Evolutionary conservation across 2,888 invertebrate genomes (phyloP), one percentile per base, ranked within the genome.

Genomic region (Sympetrum striolatum): DNA sequence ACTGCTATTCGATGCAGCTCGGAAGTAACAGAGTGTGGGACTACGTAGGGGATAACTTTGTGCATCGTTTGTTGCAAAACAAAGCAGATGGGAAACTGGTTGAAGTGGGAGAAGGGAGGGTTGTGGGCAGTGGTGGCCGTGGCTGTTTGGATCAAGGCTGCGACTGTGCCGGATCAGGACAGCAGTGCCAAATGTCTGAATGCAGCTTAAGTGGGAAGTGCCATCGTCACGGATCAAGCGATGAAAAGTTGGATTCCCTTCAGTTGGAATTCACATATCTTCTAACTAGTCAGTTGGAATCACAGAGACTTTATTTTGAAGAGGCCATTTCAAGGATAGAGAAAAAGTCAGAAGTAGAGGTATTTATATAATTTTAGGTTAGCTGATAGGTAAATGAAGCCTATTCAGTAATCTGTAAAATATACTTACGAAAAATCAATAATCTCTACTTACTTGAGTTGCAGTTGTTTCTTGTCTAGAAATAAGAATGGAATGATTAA

Each of bases 1-100:
- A 99, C 94, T 99, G 99, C 31, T 99, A 98, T 93, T 98, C 99
- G 8, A 96, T 99, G 95, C 99, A 99, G 93, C 94, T 99, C 91
- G 99, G 99, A 0, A 98, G 98, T 81, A 98, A 99, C 93, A 95
- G 98, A 90, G 99, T 99, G 0, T 99, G 99, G 99, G 99, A 99
- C 93, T 99, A 99, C 93, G 99, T 99, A 90, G 99, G 99, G 92
- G 98, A 99, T 94, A 98, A 98, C 94, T 99, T 98, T 94, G 98
- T 98, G 14, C 99, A 99, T 94, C 96, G 99, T 22, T 95, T 99
- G 73, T 96, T 99, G 37, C 99, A 99, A 94, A 99, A 98, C 94
- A 99, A 99, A 94, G 96, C 96, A 22, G 99, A 99, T 94, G 99
- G 99, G 37, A 99, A 99, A 94, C 95, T 99, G 93, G 99, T 99